Evolutionary conservation across 92 coral and sea anemone genomes (phyloP).

Genomic region (Paragorgia papillata): DNA sequence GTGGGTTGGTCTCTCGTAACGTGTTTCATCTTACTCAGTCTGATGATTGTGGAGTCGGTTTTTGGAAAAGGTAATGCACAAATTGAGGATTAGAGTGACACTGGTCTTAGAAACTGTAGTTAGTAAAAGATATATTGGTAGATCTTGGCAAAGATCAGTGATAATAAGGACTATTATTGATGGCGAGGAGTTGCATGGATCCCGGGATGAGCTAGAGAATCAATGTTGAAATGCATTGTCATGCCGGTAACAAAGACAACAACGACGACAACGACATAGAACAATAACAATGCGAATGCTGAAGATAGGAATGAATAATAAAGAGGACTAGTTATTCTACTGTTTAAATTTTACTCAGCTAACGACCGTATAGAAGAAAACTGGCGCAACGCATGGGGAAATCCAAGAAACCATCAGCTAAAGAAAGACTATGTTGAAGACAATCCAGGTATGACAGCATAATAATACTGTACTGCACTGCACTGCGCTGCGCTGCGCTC

Average conservation of each 20-base stretch:
- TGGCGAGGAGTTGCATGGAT: too few species aligned
- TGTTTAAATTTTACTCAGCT: background rate
- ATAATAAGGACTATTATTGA: too few species aligned
- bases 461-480: too few species aligned
- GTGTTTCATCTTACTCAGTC: background rate
- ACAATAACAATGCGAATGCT: background rate
- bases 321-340: background rate
- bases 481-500: too few species aligned
- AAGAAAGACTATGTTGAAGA: constrained; percentile 1
- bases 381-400: background rate
- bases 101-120: too few species aligned
- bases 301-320: background rate
- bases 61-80: constrained; percentile 11
- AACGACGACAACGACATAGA: background rate
- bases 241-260: background rate
- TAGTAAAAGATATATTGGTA: too few species aligned
- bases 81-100: background rate
- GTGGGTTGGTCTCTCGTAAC: background rate
- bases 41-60: background rate
- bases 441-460: constrained; percentile 8
- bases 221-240: too few species aligned
- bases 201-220: too few species aligned
- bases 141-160: too few species aligned
- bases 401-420: background rate
- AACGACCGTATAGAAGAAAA: background rate